Base-by-base conservation (phyloP, 1,140 invertebrate genomes). In the Episyrphus balteatus region DNA sequence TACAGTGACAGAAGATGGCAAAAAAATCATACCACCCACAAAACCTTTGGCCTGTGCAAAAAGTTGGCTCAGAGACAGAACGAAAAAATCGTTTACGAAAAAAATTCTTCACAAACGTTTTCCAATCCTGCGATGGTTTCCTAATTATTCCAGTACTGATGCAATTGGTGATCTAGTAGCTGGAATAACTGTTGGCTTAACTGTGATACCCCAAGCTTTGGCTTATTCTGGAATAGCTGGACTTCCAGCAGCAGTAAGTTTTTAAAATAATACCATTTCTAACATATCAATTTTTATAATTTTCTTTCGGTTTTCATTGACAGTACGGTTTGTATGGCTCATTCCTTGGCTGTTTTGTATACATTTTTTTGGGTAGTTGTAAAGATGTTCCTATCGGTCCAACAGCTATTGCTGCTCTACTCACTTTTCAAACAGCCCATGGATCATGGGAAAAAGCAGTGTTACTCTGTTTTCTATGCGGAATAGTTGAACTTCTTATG, bases 291-390 rank as follows among this genome's bases (percentile, higher is more conserved):
- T 26, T 13, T 41, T 13, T 9, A 41, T 14, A n/a, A 15, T 17
- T 33, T 41, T 36, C 38, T 12, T 36, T 18, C 9, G 14, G 12
- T 32, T 47, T 31, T 48, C n/a, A 15, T 41, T 52, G n/a, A 0
- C 74, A 91, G 81, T 84, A 88, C 68, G 92, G 92, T 41, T 73
- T 96, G 1, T 96, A 95, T 65, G 83, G 87, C 17, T 89, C 90
- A 0, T 95, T 95, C 69, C 69, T 95, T 57, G 90, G 91, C 30
- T 84, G 84, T 62, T 87, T 95, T 63, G 76, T 94, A 39, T 97
- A 97, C 72, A 85, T 89, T 50, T 71, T 95, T 38, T 75, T 97
- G 50, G 92, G 92, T 36, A 91, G 85, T 30, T 91, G 88, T 57
- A 88, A 89, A 62, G 87, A 90, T 61, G 83, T 94, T 32, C 90